A percentile compares a stretch with the other conserved stretches of the same genome.
These are phyloP conservation scores for Rhabdophis nuchalis DNA, from an alignment of 2,797 vertebrate genomes.

Conservation along the genomic window DNA sequence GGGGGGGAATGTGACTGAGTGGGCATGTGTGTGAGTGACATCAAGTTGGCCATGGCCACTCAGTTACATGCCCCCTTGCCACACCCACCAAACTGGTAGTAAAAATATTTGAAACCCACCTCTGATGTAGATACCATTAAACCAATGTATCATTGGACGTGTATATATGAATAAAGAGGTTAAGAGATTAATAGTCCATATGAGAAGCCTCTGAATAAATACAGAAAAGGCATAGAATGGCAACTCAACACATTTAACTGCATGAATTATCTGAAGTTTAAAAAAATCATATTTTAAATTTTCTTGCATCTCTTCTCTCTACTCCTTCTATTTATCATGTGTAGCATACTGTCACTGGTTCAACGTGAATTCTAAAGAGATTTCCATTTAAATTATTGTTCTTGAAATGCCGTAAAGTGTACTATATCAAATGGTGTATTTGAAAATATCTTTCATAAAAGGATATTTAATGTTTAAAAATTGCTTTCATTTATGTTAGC, in stretches of 20 bases:
- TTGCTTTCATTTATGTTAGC: not conserved
- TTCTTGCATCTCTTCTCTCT: not conserved
- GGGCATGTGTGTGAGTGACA: no score
- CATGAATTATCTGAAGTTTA: not conserved
- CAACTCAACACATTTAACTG: not conserved
- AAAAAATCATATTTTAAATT: not conserved
- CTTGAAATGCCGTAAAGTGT: not conserved
- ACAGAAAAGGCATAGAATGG: not conserved
- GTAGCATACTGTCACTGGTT: fast-evolving
- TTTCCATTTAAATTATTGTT: not conserved
- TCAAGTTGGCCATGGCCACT: no score
- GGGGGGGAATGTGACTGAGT: no score
- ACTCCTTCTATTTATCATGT: not conserved
- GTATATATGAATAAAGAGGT: not conserved
- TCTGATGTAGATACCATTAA: not conserved
- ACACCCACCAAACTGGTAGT: no score
- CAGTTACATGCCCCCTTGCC: no score
- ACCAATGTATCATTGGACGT: not conserved
- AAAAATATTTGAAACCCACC: no score
- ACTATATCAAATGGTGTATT: not conserved
- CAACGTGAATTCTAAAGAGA: not conserved
- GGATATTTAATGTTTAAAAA: not conserved
- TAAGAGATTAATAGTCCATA: not conserved
- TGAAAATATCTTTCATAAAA: not conserved
- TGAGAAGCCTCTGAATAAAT: not conserved